Percentiles rank a stretch among this genome's conserved stretches.
Evolutionary conservation across 2,888 invertebrate genomes (phyloP).

Genomic region (Archips crataeganus): DNA sequence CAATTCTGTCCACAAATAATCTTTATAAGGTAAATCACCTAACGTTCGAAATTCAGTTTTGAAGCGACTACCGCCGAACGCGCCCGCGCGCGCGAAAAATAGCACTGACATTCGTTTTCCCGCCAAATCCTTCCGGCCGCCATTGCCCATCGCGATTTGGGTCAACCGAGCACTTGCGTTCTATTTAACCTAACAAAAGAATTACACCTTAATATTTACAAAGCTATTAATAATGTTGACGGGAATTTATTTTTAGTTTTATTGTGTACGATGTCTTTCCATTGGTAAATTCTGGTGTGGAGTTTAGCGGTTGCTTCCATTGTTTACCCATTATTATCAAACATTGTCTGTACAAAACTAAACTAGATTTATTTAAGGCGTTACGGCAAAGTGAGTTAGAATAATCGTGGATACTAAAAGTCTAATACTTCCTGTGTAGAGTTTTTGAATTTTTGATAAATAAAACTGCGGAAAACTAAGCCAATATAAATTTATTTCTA

Average conservation of each 20-base stretch:
- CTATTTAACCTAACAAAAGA: conserved; percentile 52
- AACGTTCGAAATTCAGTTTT: conserved; percentile 42
- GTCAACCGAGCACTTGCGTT: conserved; percentile 65
- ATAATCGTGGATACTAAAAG: too few species aligned
- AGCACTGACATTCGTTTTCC: conserved; percentile 72
- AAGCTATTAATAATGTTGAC: conserved; percentile 50
- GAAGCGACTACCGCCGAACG: conserved; percentile 51
- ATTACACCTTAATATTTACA: conserved; percentile 43
- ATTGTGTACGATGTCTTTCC: conserved; percentile 58
- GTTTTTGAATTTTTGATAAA: too few species aligned
- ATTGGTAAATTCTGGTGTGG: conserved; percentile 56
- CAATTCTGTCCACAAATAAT: conserved; percentile 3
- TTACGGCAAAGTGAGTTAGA: too few species aligned
- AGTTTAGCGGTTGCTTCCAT: conserved; percentile 28
- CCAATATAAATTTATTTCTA: too few species aligned
- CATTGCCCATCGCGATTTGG: conserved; percentile 49
- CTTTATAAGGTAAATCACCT: conserved; percentile 38
- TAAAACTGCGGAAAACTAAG: too few species aligned
- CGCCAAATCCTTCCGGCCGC: conserved; percentile 57
- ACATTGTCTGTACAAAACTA: too few species aligned
- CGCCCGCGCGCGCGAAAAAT: conserved; percentile 68
- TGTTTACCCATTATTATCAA: conserved; percentile 16
- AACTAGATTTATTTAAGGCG: too few species aligned
- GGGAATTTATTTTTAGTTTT: conserved; percentile 45
- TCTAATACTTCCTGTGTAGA: too few species aligned